A percentile compares a stretch with the other conserved stretches of the same genome.
Conservation (phyloP, 2,888 invertebrate genomes). For the Orgyia antiqua region DNA sequence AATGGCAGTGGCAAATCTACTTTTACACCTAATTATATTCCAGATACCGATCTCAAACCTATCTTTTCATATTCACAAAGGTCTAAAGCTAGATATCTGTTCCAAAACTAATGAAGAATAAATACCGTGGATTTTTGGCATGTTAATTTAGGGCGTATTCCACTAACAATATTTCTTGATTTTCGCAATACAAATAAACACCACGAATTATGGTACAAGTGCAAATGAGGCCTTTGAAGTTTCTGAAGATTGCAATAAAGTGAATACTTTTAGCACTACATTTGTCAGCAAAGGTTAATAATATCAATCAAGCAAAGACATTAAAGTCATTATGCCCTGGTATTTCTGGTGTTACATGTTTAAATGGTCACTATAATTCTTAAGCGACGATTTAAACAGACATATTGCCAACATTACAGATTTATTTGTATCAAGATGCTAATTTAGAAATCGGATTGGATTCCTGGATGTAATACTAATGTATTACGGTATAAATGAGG, state of each 20-base stretch:
- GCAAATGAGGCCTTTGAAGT: not conserved
- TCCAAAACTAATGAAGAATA: too few relatives aligned
- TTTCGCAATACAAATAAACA: too few relatives aligned
- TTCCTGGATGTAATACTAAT: conserved; percentile 1
- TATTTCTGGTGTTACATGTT: too few relatives aligned
- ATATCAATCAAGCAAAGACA: conserved; percentile 22
- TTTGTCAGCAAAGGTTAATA: conserved; percentile 18
- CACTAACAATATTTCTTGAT: too few relatives aligned
- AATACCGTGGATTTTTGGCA: too few relatives aligned
- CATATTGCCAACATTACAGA: not conserved
- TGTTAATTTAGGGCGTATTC: too few relatives aligned
- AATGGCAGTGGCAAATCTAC: too few relatives aligned
- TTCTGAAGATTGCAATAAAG: not conserved
- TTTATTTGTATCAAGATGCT: not conserved
- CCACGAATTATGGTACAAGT: not conserved
- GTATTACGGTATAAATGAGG: too few relatives aligned
- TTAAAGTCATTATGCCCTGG: conserved; percentile 19
- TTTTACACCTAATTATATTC: too few relatives aligned
- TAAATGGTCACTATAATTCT: conserved; percentile 13
- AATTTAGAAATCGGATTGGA: not conserved
- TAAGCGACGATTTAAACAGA: conserved; percentile 6
- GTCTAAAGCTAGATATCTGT: too few relatives aligned
- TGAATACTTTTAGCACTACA: not conserved
- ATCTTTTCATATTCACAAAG: too few relatives aligned
- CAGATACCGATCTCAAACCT: too few relatives aligned